A percentile compares a stretch with the other conserved stretches of the same genome.
phyloP scores from a whole-genome alignment of 2,888 invertebrate species.

The Yponomeuta malinellus region DNA sequence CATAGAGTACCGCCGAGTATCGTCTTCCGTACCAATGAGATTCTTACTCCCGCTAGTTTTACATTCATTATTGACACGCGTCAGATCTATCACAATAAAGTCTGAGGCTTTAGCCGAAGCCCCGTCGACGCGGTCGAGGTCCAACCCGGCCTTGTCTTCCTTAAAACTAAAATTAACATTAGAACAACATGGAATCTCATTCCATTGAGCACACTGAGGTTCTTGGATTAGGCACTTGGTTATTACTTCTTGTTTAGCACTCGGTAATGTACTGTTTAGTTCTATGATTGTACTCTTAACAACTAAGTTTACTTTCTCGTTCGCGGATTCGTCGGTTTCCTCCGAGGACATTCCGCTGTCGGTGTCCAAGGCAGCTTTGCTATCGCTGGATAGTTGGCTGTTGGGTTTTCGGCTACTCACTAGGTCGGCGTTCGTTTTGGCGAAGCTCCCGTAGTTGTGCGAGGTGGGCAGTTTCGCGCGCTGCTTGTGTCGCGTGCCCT shows the following conservation, averaged over 20 bases:
- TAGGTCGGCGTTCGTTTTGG: slow-evolving; percentile 44
- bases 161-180: slow-evolving; percentile 49
- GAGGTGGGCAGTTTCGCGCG: slow-evolving; percentile 34
- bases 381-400: slow-evolving; percentile 21
- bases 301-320: slow-evolving; percentile 40
- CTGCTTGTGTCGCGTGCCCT: slow-evolving; percentile 47
- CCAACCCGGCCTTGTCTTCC: slow-evolving; percentile 28
- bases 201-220: slow-evolving; percentile 53
- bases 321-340: slow-evolving; percentile 59
- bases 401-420: slow-evolving; percentile 28
- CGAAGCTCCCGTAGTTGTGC: slow-evolving; percentile 58
- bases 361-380: slow-evolving; percentile 34
- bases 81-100: slow-evolving; percentile 66
- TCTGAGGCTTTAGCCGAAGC: slow-evolving; percentile 34
- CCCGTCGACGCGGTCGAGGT: slow-evolving; percentile 24
- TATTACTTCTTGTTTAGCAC: slow-evolving; percentile 24
- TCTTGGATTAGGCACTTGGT: slow-evolving; percentile 67
- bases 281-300: slow-evolving; percentile 30
- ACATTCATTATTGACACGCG: slow-evolving; percentile 46
- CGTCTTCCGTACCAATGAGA: neutral
- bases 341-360: slow-evolving; percentile 69
- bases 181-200: slow-evolving; percentile 70
- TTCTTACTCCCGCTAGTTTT: slow-evolving; percentile 19
- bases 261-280: slow-evolving; percentile 27
- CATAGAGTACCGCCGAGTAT: neutral